phyloP scores from a whole-genome alignment of 1,140 invertebrate genomes.

The Anoplophora glabripennis region DNA sequence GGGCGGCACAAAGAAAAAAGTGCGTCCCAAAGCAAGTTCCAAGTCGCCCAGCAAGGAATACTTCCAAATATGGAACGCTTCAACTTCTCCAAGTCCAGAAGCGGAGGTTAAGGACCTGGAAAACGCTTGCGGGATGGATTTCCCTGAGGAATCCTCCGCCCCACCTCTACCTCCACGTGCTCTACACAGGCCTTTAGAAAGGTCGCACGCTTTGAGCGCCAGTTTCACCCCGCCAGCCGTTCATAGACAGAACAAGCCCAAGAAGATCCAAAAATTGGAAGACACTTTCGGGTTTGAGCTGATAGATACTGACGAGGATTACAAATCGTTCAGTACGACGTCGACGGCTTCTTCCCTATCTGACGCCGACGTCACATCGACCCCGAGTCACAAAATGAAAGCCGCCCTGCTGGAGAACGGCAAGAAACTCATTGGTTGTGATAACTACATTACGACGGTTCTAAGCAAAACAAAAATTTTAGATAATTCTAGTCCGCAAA shows the following conservation, averaged over 20 bases:
- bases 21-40: constrained; percentile 33
- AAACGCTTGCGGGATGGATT: constrained; percentile 39
- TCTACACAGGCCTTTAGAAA: constrained; percentile 61
- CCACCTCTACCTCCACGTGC: constrained; percentile 53
- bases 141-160: constrained; percentile 46
- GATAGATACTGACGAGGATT: constrained; percentile 68
- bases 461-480: constrained; percentile 53
- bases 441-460: constrained; percentile 65
- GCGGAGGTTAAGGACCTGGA: constrained; percentile 50
- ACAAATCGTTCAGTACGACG: constrained; percentile 21
- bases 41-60: constrained; percentile 58
- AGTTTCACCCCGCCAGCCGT: constrained; percentile 44
- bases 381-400: constrained; percentile 52
- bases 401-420: constrained; percentile 53
- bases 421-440: constrained; percentile 62
- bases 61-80: constrained; percentile 60
- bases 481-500: constrained; percentile 45
- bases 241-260: constrained; percentile 59
- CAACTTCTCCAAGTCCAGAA: constrained; percentile 52
- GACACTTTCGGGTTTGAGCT: constrained; percentile 76
- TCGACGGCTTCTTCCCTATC: constrained; percentile 22
- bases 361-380: constrained; percentile 46
- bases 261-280: constrained; percentile 60
- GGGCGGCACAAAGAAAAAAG: constrained; percentile 47
- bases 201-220: constrained; percentile 59